Conservation (phyloP, 2,888 invertebrate genomes). For the Philereme transversata region DNA sequence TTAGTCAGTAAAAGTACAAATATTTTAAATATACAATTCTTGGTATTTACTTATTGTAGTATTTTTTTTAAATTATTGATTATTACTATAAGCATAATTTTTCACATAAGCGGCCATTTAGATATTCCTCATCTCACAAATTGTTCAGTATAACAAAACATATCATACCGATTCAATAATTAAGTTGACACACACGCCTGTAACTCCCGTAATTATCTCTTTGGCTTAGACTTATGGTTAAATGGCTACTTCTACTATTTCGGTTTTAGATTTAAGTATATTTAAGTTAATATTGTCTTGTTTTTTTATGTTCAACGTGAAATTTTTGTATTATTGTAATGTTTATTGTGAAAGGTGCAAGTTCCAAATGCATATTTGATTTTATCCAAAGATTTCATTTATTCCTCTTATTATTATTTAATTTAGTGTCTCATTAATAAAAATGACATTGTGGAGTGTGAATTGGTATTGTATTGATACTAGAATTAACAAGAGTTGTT, state of each 20-base stretch:
- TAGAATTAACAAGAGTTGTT: conserved; percentile 74
- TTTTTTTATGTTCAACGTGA: conserved; percentile 74
- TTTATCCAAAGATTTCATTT: conserved; percentile 82
- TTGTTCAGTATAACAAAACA: conserved; percentile 81
- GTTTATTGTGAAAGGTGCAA: conserved; percentile 76
- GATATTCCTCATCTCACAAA: conserved; percentile 71
- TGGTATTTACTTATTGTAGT: conserved; percentile 85
- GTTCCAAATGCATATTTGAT: conserved; percentile 78
- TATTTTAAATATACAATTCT: conserved; percentile 87
- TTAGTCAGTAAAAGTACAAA: conserved; percentile 94
- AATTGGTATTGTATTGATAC: conserved; percentile 75
- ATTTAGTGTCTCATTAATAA: conserved; percentile 64
- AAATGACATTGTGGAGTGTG: conserved; percentile 81
- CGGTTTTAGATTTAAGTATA: conserved; percentile 80
- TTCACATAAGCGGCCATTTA: conserved; percentile 77
- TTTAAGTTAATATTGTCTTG: conserved; percentile 65
- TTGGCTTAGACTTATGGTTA: conserved; percentile 63
- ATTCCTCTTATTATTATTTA: conserved; percentile 61
- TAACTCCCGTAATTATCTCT: conserved; percentile 64
- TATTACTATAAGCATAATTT: conserved; percentile 82
- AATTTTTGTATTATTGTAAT: conserved; percentile 62
- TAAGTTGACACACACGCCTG: conserved; percentile 63
- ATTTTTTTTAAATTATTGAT: conserved; percentile 78
- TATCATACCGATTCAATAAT: conserved; percentile 75
- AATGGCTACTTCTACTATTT: conserved; percentile 76